Conservation (phyloP, 37 sponge, comb jelly and placozoan species). For the Dysidea cf. avara region DNA sequence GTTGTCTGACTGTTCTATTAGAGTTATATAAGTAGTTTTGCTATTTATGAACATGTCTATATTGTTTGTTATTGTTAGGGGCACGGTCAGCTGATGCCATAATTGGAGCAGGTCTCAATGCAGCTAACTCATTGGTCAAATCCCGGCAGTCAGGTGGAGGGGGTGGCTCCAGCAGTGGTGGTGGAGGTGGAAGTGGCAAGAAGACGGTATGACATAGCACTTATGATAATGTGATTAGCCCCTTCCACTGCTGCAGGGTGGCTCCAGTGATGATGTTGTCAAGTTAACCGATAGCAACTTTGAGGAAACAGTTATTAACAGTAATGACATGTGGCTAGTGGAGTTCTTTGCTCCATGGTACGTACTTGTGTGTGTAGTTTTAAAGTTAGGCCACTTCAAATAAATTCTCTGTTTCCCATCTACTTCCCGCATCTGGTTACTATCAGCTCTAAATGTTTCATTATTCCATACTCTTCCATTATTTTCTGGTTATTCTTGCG, state of each 20-base stretch:
- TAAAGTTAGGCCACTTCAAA: no score
- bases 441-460: no score
- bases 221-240: neutral
- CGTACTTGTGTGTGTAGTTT: conserved; percentile 4
- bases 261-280: conserved; percentile 72
- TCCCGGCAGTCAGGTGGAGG: conserved; percentile 48
- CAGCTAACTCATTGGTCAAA: conserved; percentile 28
- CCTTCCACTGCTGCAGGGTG: no score
- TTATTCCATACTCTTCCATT: no score
- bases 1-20: no score
- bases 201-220: no score
- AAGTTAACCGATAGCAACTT: conserved; percentile 89
- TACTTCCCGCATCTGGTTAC: no score
- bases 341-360: conserved; percentile 96
- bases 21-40: neutral
- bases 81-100: conserved; percentile 72
- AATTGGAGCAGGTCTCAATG: conserved; percentile 41
- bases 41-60: neutral
- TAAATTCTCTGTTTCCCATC: no score
- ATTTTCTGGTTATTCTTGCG: no score
- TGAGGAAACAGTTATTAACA: conserved; percentile 75
- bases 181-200: conserved; percentile 52
- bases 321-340: conserved; percentile 90
- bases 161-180: conserved; percentile 35
- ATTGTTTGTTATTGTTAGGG: conserved; percentile 28